Evolutionary conservation across 2,888 invertebrate genomes (phyloP).

Genomic region (Geotrupes spiniger): DNA sequence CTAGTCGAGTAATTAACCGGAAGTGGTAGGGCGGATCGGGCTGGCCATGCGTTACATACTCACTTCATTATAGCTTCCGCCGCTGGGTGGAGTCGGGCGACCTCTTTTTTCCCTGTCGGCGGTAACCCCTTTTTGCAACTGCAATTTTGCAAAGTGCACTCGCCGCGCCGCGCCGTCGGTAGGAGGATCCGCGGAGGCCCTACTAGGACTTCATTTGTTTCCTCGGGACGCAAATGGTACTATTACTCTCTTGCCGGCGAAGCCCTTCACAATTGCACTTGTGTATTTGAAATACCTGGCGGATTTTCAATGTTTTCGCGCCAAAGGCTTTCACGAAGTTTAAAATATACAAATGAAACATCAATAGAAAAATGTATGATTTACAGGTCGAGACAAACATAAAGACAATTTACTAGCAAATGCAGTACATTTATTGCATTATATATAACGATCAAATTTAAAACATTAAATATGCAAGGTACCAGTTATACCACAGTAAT

Average conservation of each 20-base stretch:
- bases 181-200: conserved; percentile 1
- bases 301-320: too few species aligned
- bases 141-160: conserved; percentile 27
- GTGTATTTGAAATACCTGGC: too few species aligned
- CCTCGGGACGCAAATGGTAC: conserved; percentile 18
- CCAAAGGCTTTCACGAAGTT: too few species aligned
- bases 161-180: conserved; percentile 15
- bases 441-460: too few species aligned
- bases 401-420: too few species aligned
- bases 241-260: conserved; percentile 15
- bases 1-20: conserved; percentile 45
- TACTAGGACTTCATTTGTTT: conserved; percentile 15
- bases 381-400: too few species aligned
- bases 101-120: conserved; percentile 6
- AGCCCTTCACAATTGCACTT: too few species aligned
- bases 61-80: conserved; percentile 40
- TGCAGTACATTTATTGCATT: too few species aligned
- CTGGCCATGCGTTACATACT: conserved; percentile 40
- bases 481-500: too few species aligned
- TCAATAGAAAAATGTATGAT: too few species aligned
- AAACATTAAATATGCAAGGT: too few species aligned
- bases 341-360: too few species aligned
- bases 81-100: conserved; percentile 39
- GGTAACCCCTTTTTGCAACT: conserved; percentile 19
- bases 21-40: conserved; percentile 43